Conservation (phyloP, 2,113 vertebrate genomes). For the Bothrops jararaca region DNA sequence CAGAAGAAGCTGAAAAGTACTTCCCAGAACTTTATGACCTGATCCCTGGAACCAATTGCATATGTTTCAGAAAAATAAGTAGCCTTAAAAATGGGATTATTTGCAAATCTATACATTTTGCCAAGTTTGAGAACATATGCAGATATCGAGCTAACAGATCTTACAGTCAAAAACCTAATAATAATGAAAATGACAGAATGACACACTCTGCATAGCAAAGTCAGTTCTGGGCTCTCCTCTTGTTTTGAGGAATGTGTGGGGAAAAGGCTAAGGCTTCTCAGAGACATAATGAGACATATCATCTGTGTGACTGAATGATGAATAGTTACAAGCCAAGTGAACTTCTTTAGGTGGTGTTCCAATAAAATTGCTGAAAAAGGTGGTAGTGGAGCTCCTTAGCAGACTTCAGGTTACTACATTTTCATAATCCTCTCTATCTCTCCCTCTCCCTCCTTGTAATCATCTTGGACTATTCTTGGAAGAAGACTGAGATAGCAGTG, state of each 20-base stretch:
- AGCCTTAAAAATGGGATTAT: not conserved
- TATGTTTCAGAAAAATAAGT: not conserved
- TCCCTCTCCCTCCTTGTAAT: not conserved
- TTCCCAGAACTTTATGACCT: not conserved
- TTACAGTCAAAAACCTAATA: not conserved
- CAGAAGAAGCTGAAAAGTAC: not conserved
- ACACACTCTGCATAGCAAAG: not conserved
- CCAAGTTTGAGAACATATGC: not conserved
- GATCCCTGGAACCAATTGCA: not conserved
- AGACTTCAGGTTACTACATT: not conserved
- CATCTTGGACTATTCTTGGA: not conserved
- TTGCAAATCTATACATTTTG: not conserved
- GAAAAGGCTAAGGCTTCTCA: not conserved
- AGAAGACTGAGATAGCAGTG: not conserved
- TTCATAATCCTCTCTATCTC: not conserved
- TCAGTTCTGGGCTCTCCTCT: not conserved
- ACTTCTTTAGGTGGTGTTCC: not conserved
- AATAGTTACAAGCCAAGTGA: not conserved
- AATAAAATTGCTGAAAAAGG: not conserved
- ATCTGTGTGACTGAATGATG: not conserved
- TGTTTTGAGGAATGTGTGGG: not conserved
- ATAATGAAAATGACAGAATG: not conserved
- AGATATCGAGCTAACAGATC: not conserved
- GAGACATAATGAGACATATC: not conserved
- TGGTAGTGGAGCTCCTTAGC: not conserved